These are phyloP conservation scores for Siderastrea radians DNA, from an alignment of 92 coral and sea anemone genomes.

Conservation along the genomic window DNA sequence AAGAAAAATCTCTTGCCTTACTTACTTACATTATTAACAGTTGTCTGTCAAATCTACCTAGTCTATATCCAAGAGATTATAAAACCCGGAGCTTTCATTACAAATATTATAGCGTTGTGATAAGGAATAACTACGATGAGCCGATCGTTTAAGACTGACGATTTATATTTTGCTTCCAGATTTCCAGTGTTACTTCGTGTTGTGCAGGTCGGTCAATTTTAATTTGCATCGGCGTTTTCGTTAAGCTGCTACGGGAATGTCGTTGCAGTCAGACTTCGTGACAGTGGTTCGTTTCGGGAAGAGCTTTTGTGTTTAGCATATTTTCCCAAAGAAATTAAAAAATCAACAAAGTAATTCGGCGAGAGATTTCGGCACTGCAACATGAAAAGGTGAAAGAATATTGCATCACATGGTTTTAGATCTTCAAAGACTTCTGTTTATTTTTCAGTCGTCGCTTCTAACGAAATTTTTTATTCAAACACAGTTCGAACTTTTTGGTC, in stretches of 20 bases:
- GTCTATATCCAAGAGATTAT: background rate
- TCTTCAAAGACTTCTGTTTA: background rate
- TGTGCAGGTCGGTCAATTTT: background rate
- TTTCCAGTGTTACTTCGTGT: background rate
- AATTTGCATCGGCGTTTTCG: background rate
- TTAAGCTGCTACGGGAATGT: background rate
- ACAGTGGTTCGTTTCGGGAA: background rate
- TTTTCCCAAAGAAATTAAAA: background rate
- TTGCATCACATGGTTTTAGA: background rate
- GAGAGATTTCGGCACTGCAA: background rate
- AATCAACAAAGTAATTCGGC: constrained; percentile 14
- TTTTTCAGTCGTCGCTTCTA: background rate
- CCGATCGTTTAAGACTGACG: background rate
- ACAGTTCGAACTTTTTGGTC: background rate
- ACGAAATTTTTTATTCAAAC: background rate
- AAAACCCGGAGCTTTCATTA: background rate
- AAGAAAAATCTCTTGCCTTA: background rate
- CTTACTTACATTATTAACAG: background rate
- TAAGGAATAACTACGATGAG: background rate
- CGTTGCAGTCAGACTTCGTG: background rate
- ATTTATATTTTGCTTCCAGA: background rate
- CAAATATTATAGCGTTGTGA: background rate
- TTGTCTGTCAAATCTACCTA: background rate
- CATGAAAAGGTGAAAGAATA: background rate
- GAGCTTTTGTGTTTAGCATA: background rate